Percentiles rank a stretch among this genome's conserved stretches.
phyloP scores from a whole-genome alignment of 1,140 invertebrate species.

The Leptinotarsa lineolata region DNA sequence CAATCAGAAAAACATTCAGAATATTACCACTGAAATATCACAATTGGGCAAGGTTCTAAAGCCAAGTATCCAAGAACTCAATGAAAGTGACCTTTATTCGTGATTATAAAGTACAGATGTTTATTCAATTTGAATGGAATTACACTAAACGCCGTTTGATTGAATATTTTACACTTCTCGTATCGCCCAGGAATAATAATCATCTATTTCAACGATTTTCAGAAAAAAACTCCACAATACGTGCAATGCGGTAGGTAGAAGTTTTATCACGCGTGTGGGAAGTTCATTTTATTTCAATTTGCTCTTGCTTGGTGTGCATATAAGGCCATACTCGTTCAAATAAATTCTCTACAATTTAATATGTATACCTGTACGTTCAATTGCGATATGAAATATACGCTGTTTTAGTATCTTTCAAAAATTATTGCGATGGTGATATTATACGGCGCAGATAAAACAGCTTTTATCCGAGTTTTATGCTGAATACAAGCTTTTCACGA shows the following conservation, averaged over 20 bases:
- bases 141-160: too few species aligned
- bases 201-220: background rate
- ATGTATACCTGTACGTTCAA: background rate
- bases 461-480: background rate
- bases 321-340: slow-evolving; percentile 9
- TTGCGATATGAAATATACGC: slow-evolving; percentile 14
- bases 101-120: too few species aligned
- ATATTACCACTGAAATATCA: too few species aligned
- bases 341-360: slow-evolving; percentile 16
- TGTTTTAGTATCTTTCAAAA: slow-evolving; percentile 13
- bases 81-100: too few species aligned
- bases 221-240: background rate
- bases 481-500: background rate
- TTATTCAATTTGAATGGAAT: too few species aligned
- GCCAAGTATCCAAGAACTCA: too few species aligned
- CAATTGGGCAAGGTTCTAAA: too few species aligned
- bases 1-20: too few species aligned
- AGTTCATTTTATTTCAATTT: slow-evolving; percentile 19
- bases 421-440: slow-evolving; percentile 9
- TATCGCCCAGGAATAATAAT: background rate
- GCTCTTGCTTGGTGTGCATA: slow-evolving; percentile 15
- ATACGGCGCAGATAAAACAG: slow-evolving; percentile 6
- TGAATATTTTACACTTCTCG: too few species aligned
- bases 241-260: slow-evolving; percentile 16
- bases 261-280: slow-evolving; percentile 12